phyloP scores from a whole-genome alignment of 2,888 invertebrate genomes.

The Habrosyne pyritoides region DNA sequence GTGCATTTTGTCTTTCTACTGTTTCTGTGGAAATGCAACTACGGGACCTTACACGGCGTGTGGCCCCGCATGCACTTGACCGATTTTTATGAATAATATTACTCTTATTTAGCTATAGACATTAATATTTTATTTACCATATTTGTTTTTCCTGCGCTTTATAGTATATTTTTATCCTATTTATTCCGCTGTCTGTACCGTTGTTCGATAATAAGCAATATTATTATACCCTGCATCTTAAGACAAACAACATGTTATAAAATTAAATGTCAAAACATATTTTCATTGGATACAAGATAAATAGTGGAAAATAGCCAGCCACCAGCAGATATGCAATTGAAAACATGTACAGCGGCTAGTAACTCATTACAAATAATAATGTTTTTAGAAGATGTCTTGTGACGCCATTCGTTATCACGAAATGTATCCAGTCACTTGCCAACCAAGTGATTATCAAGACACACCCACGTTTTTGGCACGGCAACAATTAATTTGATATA shows the following conservation, averaged over 20 bases:
- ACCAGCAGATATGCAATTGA: conserved; percentile 63
- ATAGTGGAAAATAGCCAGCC: conserved; percentile 72
- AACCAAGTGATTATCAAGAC: conserved; percentile 64
- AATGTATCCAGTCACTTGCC: conserved; percentile 49
- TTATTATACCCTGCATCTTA: conserved; percentile 31
- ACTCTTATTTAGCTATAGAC: no score
- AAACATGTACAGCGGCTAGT: conserved; percentile 67
- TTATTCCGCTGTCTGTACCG: neutral
- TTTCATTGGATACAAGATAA: conserved; percentile 79
- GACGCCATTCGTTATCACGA: conserved; percentile 64
- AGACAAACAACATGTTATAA: conserved; percentile 64
- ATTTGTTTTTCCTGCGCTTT: neutral
- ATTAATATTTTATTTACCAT: no score
- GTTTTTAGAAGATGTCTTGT: conserved; percentile 64
- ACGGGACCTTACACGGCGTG: no score
- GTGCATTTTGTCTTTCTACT: no score
- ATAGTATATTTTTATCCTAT: neutral
- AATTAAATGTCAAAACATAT: conserved; percentile 68
- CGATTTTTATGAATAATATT: no score
- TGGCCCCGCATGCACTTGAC: no score
- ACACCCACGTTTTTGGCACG: conserved; percentile 73
- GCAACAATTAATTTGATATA: conserved; percentile 46
- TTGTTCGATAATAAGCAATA: neutral
- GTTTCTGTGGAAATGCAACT: no score
- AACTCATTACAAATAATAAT: conserved; percentile 67